Evolutionary conservation across 2,113 vertebrate species (phyloP), one percentile per base, ranked within the genome.

Genomic region (Notarius quadriscutis): DNA sequence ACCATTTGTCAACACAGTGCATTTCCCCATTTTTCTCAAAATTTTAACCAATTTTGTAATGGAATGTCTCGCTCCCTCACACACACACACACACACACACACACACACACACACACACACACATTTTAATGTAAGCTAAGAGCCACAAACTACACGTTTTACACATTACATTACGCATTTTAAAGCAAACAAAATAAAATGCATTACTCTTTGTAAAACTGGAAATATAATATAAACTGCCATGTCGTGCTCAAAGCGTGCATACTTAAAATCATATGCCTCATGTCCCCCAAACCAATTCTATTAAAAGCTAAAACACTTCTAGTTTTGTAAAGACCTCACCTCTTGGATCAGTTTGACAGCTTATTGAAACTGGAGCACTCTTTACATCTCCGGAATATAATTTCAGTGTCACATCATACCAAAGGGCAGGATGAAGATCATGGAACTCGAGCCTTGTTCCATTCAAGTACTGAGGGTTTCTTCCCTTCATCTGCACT

Each of bases 311-410:
- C 0, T 30, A 15, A 67, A 10, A 67, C 30, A 18, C 25, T 25
- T 63, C 3, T 14, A 27, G 5, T 55, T n/a, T 27, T 58, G 15
- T 55, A 79, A 79, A 81, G 17, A 60, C 4, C 58, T 55, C 85
- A 95, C 95, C 94, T 55, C 90, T 92, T 55, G 91, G 83, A 87
- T 95, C 93, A 71, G 94, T 93, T 0, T 2, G 1, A 63, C 94
- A 95, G 1, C 1, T 8, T 84, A 94, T 91, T 22, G 84, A 25
- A 1, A n/a, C 34, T 10, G 82, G 15, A 7, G 0, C 57, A 25
- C 85, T 91, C 77, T 60, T 91, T n/a, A 12, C 3, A 0, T 0
- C 1, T 62, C 88, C 90, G 58, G 92, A 93, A 25, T 86, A 3
- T 30, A 87, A 62, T 22, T 7, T 41, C 22, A 94, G 8, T 6